A percentile compares a stretch with the other conserved stretches of the same genome.
Evolutionary conservation across 2,797 vertebrate species (phyloP).

Genomic region (Eospalax fontanierii): DNA sequence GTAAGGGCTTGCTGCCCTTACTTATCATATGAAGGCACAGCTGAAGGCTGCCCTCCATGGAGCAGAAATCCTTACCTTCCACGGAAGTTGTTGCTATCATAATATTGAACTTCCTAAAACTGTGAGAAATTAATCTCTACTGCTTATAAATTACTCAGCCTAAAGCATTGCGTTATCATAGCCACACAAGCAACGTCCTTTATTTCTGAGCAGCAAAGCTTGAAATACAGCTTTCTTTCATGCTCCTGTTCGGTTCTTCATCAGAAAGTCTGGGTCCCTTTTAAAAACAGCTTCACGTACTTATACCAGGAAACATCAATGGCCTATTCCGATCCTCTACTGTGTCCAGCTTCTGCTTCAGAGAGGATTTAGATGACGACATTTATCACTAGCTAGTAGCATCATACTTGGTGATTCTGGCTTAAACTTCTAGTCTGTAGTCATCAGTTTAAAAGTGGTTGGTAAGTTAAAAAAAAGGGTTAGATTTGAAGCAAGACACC

Average conservation of each 20-base stretch:
- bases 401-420: neutral
- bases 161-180: neutral
- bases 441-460: neutral
- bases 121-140: neutral
- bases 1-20: neutral
- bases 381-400: neutral
- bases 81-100: neutral
- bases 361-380: neutral
- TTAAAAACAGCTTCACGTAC: neutral
- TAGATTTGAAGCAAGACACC: neutral
- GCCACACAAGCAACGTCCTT: neutral
- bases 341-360: neutral
- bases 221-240: neutral
- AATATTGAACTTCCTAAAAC: neutral
- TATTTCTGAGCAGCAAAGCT: conserved; percentile 22
- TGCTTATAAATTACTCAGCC: no score
- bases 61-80: neutral
- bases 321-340: neutral
- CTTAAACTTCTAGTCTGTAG: neutral
- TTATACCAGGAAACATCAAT: neutral
- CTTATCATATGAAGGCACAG: neutral
- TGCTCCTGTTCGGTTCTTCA: neutral
- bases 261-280: neutral
- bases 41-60: neutral
- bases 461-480: neutral